Conservation (phyloP, 2,797 vertebrate species). For the Coendou prehensilis region DNA sequence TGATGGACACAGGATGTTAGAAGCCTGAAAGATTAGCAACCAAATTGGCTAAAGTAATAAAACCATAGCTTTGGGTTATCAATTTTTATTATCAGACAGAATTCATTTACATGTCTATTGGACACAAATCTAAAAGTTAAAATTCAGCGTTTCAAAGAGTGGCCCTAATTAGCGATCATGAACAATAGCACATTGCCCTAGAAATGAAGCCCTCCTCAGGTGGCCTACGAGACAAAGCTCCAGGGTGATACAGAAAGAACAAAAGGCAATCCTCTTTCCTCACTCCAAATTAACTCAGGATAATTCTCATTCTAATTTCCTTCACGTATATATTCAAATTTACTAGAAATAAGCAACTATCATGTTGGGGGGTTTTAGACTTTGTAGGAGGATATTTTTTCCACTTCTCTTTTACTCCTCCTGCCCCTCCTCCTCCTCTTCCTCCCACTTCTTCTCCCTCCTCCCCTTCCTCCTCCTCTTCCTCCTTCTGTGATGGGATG, state of each 20-base stretch:
- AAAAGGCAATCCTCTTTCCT: not conserved
- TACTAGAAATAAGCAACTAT: constrained; percentile 12
- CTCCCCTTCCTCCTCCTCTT: not conserved
- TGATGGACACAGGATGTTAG: not conserved
- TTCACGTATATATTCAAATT: constrained; percentile 34
- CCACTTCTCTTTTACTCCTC: not conserved
- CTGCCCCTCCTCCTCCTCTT: not conserved
- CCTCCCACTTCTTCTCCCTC: not conserved
- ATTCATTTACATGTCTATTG: not conserved
- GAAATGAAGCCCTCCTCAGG: not conserved
- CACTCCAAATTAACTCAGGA: constrained; percentile 29
- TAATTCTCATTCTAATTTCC: constrained; percentile 7
- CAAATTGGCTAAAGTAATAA: not conserved
- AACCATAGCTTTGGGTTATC: not conserved
- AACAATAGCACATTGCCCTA: not conserved
- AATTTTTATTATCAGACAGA: constrained; percentile 11
- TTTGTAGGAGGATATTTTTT: not conserved
- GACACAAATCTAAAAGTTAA: constrained; percentile 53
- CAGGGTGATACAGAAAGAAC: not conserved
- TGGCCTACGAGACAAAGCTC: not conserved
- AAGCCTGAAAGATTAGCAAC: constrained; percentile 13
- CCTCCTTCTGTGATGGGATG: not conserved
- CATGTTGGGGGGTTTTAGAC: not conserved
- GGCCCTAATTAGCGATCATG: not conserved
- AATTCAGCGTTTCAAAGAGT: not conserved